Percentiles rank a stretch among this genome's conserved stretches.
phyloP scores from a whole-genome alignment of 1,140 invertebrate genomes.

The Lanistes nyassanus region DNA sequence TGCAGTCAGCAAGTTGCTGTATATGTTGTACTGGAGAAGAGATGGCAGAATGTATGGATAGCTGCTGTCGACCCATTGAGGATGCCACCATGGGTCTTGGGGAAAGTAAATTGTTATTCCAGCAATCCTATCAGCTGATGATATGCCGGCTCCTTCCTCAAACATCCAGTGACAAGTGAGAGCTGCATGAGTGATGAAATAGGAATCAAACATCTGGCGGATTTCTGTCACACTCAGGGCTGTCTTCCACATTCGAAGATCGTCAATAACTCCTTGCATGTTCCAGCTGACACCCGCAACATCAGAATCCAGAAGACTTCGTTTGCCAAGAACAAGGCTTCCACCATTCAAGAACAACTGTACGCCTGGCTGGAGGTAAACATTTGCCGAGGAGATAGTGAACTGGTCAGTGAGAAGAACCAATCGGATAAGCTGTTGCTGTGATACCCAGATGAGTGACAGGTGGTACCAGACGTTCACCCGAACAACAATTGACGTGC shows the following conservation, averaged over 20 bases:
- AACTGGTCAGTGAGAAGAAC: conserved; percentile 28
- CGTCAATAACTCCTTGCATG: conserved; percentile 39
- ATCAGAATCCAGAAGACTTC: conserved; percentile 20
- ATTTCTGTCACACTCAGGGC: conserved; percentile 32
- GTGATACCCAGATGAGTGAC: conserved; percentile 33
- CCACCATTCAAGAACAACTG: conserved; percentile 39
- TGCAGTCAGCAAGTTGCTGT: background rate
- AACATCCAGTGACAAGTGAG: conserved; percentile 41
- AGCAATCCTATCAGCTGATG: conserved; percentile 27
- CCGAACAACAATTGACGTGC: conserved; percentile 30
- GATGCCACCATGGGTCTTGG: conserved; percentile 30
- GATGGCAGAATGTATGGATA: conserved; percentile 32
- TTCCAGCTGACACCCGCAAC: conserved; percentile 33
- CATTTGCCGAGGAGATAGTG: conserved; percentile 18
- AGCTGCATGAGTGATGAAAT: background rate
- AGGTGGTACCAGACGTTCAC: conserved; percentile 41
- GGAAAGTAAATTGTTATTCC: conserved; percentile 22
- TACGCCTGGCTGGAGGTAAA: background rate
- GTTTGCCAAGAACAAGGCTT: conserved; percentile 38
- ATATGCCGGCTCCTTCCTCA: conserved; percentile 27
- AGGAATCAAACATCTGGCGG: conserved; percentile 23
- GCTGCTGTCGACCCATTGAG: conserved; percentile 26
- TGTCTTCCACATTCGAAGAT: conserved; percentile 42
- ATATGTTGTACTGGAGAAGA: conserved; percentile 18
- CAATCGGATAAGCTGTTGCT: conserved; percentile 25